These are phyloP conservation scores for Aurelia sp. DNA, from an alignment of 30 jellyfish, hydroid and myxozoan genomes.

Conservation along the genomic window DNA sequence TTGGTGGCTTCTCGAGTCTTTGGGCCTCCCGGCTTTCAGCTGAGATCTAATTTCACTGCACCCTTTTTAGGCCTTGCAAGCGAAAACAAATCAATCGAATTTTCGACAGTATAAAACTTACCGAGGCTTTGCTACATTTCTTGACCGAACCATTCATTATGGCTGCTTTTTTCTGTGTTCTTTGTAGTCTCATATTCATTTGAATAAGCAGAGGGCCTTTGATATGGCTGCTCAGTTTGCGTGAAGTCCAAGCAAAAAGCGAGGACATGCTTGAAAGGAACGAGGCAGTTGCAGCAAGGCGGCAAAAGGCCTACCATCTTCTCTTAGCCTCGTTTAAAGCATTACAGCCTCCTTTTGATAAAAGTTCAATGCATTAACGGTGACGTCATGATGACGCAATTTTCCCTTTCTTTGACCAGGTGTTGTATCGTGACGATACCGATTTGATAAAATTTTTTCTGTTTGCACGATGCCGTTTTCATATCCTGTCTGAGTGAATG, in stretches of 20 bases:
- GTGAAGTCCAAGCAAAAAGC: constrained; percentile 44
- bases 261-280: constrained; percentile 71
- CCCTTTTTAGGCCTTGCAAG: no score
- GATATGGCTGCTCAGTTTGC: constrained; percentile 11
- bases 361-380: not conserved
- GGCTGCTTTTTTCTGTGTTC: constrained; percentile 25
- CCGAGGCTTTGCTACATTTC: not conserved
- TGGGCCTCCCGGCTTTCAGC: no score
- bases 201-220: constrained; percentile 11
- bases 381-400: constrained; percentile 8
- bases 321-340: not conserved
- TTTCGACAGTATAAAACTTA: not conserved
- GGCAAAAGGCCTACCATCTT: not conserved
- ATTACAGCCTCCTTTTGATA: not conserved
- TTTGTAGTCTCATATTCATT: constrained; percentile 49
- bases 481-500: no score
- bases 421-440: no score
- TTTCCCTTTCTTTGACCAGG: no score
- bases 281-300: constrained; percentile 1
- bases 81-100: no score
- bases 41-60: no score
- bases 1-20: no score
- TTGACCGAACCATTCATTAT: constrained; percentile 40
- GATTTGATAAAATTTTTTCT: no score
- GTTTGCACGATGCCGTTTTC: no score